Base-by-base conservation (phyloP, 2,113 vertebrate genomes). In the Rhynchomys soricoides region DNA sequence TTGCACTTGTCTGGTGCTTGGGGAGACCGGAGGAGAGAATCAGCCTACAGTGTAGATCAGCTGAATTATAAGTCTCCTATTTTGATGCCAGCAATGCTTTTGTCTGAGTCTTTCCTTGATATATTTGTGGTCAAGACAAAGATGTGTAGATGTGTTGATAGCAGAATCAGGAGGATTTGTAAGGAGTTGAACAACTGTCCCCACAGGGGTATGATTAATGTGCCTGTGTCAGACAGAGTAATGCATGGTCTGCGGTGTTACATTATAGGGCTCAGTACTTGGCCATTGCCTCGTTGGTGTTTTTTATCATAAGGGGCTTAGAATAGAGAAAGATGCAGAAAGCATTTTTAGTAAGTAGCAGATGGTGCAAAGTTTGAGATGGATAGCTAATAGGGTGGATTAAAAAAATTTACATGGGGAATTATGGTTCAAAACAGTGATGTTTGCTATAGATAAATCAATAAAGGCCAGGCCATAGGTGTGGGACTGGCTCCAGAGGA, bases 91-190 rank as follows among this genome's bases (percentile, higher is more conserved):
- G 59, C 29, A n/a, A 68, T 82, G 64, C 66, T 95, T 93, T 93
- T 71, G n/a, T 62, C 77, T n/a, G 3, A 34, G 50, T 66, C 73
- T 91, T 83, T 93, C 73, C 16, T 0, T 88, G 95, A 62, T 74
- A 1, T 68, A 70, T 95, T 86, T 95, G 95, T 95, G 93, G 92
- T 86, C 71, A 68, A 70, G 90, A 64, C 6, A 75, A 70, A 93
- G 92, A 62, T 88, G 13, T 45, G 62, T 93, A 75, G 66, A 55
- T 94, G 37, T 86, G 89, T 1, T 90, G 95, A 40, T 59, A n/a
- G 87, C n/a, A 31, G 86, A 89, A 74, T 81, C 45, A 43, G 52
- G 70, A 81, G 87, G 86, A 92, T 95, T 90, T 94, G 93, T 94
- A 92, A 83, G 73, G 37, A 48, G 70, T 91, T 78, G 57, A 97